Base-by-base conservation (phyloP, 53 echinoderm and acorn worm species). In the Echinometra lucunter region DNA sequence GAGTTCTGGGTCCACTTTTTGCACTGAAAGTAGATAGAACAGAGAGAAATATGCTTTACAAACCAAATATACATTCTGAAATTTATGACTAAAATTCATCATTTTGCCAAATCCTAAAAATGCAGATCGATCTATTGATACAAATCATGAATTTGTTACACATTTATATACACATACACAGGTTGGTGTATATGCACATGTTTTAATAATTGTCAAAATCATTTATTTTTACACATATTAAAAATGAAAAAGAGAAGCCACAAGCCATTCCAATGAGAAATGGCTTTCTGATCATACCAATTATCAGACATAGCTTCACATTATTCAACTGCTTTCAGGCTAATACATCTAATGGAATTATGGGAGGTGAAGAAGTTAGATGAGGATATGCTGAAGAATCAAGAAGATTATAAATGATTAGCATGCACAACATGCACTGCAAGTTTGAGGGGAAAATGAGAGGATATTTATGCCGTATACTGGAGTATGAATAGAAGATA, bases 1-100 rank as follows among this genome's bases (percentile, higher is more conserved):
- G 95, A 98, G 96, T 60, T 98, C 98, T 90, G 96, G 97, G 94
- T 98, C 98, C 90, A 98, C 94, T 66, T 95, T 96, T 88, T 96
- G 96, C 87, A 95, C 98, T 96, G 96, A 15, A 23, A 37, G 42
- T 17, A 78, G 5, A 42, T 1, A 78, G 92, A 27, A 88, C 13
- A 53, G 35, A 67, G 82, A 89, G 28, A 66, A 30, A 67, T 60
- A 60, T 21, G 87, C 66, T 2, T 55, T 88, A 63, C 63, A 16
- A 53, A 53, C 0, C 28, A 88, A 35, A 53, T 55, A 53, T 55
- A 30, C 15, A 49, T 55, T n/a, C 1, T 42, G 6, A 75, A 75
- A 18, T n/a, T n/a, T n/a, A n/a, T 40, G 40, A 75, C 40, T 28
- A 38, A 75, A 38, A 37, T 75, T 37, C 19, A 16, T 38, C 75